Evolutionary conservation across 2,888 invertebrate species (phyloP).

Genomic region (Malacosoma neustria): DNA sequence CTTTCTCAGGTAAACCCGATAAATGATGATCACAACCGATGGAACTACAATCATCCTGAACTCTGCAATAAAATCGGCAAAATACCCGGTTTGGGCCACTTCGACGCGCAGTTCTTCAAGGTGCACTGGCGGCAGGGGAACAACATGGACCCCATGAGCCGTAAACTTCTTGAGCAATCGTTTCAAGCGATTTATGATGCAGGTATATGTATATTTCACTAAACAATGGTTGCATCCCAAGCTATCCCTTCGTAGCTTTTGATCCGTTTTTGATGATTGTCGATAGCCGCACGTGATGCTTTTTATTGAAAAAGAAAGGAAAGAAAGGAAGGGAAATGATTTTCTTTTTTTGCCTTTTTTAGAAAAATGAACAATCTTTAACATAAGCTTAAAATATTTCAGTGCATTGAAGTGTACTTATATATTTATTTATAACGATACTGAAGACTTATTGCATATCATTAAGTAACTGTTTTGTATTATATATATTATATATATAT

Average conservation of each 20-base stretch:
- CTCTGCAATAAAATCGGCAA: conserved; percentile 78
- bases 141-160: conserved; percentile 62
- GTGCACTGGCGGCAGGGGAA: conserved; percentile 76
- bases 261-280: neutral
- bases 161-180: conserved; percentile 80
- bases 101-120: conserved; percentile 82
- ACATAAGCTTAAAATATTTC: no score
- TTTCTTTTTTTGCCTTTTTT: no score
- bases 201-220: conserved; percentile 25
- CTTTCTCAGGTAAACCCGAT: conserved; percentile 77
- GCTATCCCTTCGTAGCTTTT: no score
- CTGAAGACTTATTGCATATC: no score
- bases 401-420: no score
- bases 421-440: no score
- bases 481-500: no score
- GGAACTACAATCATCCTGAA: conserved; percentile 34
- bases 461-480: no score
- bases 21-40: conserved; percentile 66
- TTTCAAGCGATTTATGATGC: conserved; percentile 83
- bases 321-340: no score
- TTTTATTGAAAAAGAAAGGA: neutral
- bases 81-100: conserved; percentile 73
- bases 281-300: neutral
- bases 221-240: no score
- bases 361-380: neutral